These are phyloP conservation scores for Lathronympha strigana DNA, from an alignment of 2,888 invertebrate genomes.

Conservation along the genomic window DNA sequence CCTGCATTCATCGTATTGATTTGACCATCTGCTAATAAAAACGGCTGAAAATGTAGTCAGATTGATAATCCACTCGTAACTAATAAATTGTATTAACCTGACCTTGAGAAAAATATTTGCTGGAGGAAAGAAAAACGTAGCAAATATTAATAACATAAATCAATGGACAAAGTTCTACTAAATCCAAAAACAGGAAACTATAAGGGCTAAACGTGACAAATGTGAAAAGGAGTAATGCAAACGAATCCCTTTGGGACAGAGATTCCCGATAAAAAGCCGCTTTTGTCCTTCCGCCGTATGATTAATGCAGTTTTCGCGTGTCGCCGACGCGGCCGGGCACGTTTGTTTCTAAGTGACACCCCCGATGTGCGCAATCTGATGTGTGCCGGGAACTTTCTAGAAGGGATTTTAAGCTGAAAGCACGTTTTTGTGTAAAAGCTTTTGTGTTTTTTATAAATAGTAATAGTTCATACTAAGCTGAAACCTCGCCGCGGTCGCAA, in stretches of 20 bases:
- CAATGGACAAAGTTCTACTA: slow-evolving; percentile 6
- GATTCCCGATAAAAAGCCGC: slow-evolving; percentile 61
- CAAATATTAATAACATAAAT: not conserved
- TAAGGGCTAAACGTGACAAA: slow-evolving; percentile 60
- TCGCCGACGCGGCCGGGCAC: slow-evolving; percentile 54
- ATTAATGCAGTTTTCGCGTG: slow-evolving; percentile 73
- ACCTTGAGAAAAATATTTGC: too few relatives aligned
- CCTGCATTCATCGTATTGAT: too few relatives aligned
- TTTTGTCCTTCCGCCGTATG: slow-evolving; percentile 65
- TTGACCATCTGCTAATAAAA: too few relatives aligned
- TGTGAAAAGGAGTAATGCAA: slow-evolving; percentile 53
- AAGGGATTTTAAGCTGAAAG: slow-evolving; percentile 16
- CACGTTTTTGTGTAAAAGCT: not conserved
- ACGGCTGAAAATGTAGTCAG: too few relatives aligned
- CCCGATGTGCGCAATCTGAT: slow-evolving; percentile 40
- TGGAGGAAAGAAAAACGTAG: not conserved
- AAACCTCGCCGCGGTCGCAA: too few relatives aligned
- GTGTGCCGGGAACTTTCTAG: slow-evolving; percentile 28
- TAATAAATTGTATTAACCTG: not conserved
- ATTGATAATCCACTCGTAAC: not conserved
- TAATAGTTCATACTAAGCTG: too few relatives aligned
- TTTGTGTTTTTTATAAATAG: not conserved
- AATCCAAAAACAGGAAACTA: slow-evolving; percentile 38
- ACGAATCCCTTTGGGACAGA: slow-evolving; percentile 56
- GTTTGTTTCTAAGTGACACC: slow-evolving; percentile 46